phyloP scores from a whole-genome alignment of 2,888 invertebrate genomes.

The Caradrina kadenii region DNA sequence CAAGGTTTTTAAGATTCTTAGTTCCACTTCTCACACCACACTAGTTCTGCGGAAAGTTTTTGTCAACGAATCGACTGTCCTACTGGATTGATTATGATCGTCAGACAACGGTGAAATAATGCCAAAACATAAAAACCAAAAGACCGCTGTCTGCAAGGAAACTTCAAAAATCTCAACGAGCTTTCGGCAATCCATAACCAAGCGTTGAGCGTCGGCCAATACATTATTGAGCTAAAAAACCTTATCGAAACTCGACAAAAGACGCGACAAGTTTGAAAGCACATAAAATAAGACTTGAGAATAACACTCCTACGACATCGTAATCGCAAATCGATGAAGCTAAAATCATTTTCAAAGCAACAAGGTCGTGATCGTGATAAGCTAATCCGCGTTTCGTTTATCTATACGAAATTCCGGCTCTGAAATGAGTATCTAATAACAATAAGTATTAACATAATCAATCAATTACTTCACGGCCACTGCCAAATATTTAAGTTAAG shows the following conservation, averaged over 20 bases:
- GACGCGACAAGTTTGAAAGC: constrained; percentile 12
- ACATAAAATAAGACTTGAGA: constrained; percentile 8
- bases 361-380: constrained; percentile 62
- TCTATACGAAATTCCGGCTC: constrained; percentile 53
- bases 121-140: neutral
- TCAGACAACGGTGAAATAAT: neutral
- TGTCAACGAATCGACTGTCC: neutral
- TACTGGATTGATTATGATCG: neutral
- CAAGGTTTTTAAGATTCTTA: constrained; percentile 16
- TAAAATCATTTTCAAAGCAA: constrained; percentile 38
- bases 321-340: constrained; percentile 25
- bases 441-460: constrained; percentile 43
- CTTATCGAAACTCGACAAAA: constrained; percentile 63
- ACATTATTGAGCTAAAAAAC: constrained; percentile 67
- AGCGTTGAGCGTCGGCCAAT: constrained; percentile 57
- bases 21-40: neutral
- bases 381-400: constrained; percentile 45
- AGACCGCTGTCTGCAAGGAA: neutral
- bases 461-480: constrained; percentile 31
- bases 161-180: constrained; percentile 18
- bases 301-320: constrained; percentile 10
- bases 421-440: constrained; percentile 41
- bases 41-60: neutral
- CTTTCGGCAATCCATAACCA: constrained; percentile 60
- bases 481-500: neutral